phyloP scores from a whole-genome alignment of 2,888 invertebrate species.

The Phengaris arion region DNA sequence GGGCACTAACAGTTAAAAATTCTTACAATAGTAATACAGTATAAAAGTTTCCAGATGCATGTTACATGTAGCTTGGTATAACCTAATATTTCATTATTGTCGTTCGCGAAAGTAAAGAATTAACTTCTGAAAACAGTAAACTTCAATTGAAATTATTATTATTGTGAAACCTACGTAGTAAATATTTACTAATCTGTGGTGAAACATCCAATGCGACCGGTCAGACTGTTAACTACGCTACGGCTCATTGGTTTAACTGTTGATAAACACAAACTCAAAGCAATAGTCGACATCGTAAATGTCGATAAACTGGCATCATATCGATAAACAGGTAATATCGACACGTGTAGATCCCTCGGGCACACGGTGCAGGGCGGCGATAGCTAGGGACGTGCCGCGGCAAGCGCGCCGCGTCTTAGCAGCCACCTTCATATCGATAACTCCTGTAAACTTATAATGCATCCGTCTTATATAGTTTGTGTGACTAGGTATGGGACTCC shows the following conservation, averaged over 20 bases:
- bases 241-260: not conserved
- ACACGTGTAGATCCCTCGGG: conserved; percentile 37
- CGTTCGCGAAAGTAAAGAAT: no score
- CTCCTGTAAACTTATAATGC: conserved; percentile 27
- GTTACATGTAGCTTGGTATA: no score
- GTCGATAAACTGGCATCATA: conserved; percentile 29
- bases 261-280: not conserved
- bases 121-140: no score
- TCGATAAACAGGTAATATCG: conserved; percentile 46
- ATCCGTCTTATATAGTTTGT: not conserved
- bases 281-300: conserved; percentile 17
- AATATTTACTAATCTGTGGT: no score
- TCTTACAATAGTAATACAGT: no score
- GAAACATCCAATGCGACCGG: not conserved
- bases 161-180: no score
- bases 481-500: not conserved
- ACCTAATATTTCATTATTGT: no score
- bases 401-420: conserved; percentile 66
- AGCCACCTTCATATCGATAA: conserved; percentile 60
- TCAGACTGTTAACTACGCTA: not conserved
- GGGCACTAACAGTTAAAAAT: no score
- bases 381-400: conserved; percentile 62
- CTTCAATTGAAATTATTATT: no score
- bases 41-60: no score
- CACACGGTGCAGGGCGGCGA: conserved; percentile 45